Evolutionary conservation across 2,888 invertebrate genomes (phyloP).

Genomic region (Drosophila conformis): DNA sequence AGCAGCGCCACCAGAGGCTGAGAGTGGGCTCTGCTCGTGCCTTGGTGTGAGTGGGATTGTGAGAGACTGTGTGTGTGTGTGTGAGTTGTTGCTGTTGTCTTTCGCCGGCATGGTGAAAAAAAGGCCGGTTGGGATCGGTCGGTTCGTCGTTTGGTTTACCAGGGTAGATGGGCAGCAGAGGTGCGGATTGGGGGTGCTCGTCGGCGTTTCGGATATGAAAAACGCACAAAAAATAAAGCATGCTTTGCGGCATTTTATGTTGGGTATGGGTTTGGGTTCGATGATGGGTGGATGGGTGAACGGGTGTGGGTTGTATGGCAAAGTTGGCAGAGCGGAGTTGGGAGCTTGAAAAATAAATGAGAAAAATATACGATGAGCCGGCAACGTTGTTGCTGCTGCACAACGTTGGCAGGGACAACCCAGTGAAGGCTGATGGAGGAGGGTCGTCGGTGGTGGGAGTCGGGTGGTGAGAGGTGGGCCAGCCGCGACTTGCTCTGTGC

Average conservation of each 20-base stretch:
- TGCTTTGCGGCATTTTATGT: constrained; percentile 59
- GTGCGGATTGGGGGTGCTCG: constrained; percentile 41
- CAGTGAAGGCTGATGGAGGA: constrained; percentile 9
- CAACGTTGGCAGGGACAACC: constrained; percentile 68
- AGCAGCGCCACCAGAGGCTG: constrained; percentile 36
- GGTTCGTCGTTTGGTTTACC: constrained; percentile 40
- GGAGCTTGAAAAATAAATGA: constrained; percentile 79
- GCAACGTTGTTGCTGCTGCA: constrained; percentile 72
- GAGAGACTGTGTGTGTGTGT: constrained; percentile 13
- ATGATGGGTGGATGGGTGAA: constrained; percentile 1
- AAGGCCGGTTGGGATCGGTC: constrained; percentile 74
- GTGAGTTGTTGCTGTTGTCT: constrained; percentile 63
- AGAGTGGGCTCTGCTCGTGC: constrained; percentile 11
- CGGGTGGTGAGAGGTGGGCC: background rate
- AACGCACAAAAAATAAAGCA: constrained; percentile 77
- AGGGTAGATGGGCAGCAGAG: constrained; percentile 6
- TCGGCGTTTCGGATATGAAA: constrained; percentile 84
- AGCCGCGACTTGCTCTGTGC: constrained; percentile 29
- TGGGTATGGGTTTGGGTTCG: constrained; percentile 27
- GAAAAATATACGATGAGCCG: constrained; percentile 80
- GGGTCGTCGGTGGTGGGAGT: constrained; percentile 1
- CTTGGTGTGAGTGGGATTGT: constrained; percentile 20
- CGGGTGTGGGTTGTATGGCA: constrained; percentile 26
- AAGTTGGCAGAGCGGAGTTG: constrained; percentile 57
- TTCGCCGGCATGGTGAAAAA: constrained; percentile 76